Evolutionary conservation across 2,888 invertebrate genomes (phyloP), one percentile per base, ranked within the genome.

Genomic region (Eristalinus sepulchralis): DNA sequence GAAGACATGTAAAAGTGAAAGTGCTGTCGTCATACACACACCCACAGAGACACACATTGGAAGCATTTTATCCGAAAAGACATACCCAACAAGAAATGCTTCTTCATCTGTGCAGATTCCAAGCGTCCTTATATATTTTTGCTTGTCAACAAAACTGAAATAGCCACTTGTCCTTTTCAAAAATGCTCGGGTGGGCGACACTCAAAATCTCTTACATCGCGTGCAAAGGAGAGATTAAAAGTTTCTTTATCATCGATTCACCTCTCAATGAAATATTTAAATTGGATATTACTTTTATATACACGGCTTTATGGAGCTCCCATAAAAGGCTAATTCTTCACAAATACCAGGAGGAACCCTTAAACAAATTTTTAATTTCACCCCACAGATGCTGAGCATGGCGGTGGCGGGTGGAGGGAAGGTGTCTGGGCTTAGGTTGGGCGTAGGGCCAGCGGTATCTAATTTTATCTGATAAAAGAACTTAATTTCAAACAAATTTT

Each of bases 401-500:
- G 57, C 20, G 24, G 0, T 11, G 6, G 57, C 10, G 24, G 57
- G 22, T 9, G 24, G 9, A 57, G 57, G 22, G 0, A 13, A 27
- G 17, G 24, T 27, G 57, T 24, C 8, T 17, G 1, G 47, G 47
- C n/a, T 17, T 13, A 5, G 39, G 47, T 17, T 17, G 1, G 47
- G 47, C 17, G 47, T 0, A 8, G 47, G 47, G 47, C n/a, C 81
- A 75, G 47, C 68, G 57, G 62, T 68, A 81, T 84, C 81, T 77
- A 76, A 59, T 76, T 77, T 73, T 77, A 77, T 72, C 77, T 77
- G 57, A 68, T 73, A 57, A 68, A 81, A 81, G 72, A 72, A 82
- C 72, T 77, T 82, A 82, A 81, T 85, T 82, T 78, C 68, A 70
- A 59, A 55, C 81, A 82, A 82, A 64, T 85, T 85, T 60, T 36